Percentiles rank a stretch among this genome's conserved stretches.
phyloP scores from a whole-genome alignment of 2,113 vertebrate genomes.

The Eidolon helvum region DNA sequence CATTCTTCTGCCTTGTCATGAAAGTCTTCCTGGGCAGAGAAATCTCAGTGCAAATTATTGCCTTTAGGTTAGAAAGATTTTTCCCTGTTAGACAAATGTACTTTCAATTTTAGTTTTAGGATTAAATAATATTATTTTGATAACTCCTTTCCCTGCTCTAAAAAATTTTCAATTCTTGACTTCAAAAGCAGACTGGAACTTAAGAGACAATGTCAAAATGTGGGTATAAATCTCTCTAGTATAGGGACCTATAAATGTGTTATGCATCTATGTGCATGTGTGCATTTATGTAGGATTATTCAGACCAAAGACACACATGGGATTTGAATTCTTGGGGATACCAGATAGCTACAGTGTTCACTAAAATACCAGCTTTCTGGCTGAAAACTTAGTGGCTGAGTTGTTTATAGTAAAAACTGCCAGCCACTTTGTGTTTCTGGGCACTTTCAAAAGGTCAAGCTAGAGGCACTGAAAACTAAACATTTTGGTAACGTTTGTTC shows the following conservation, averaged over 20 bases:
- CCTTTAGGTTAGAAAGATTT: not conserved
- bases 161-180: not conserved
- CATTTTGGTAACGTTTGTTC: not conserved
- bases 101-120: not conserved
- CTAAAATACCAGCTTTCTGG: not conserved
- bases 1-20: not conserved
- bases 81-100: not conserved
- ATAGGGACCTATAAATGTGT: not conserved
- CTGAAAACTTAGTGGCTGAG: not conserved
- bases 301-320: not conserved
- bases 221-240: not conserved
- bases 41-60: not conserved
- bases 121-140: not conserved
- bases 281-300: not conserved
- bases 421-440: not conserved
- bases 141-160: not conserved
- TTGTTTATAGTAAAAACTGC: not conserved
- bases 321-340: not conserved
- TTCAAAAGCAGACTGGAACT: not conserved
- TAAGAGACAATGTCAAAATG: accelerated
- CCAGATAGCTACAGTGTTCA: not conserved
- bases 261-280: no score
- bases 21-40: not conserved
- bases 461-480: not conserved
- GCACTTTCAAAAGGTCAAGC: not conserved